Evolutionary conservation across 1,140 invertebrate genomes (phyloP).

Genomic region (Drosophila ogumai): DNA sequence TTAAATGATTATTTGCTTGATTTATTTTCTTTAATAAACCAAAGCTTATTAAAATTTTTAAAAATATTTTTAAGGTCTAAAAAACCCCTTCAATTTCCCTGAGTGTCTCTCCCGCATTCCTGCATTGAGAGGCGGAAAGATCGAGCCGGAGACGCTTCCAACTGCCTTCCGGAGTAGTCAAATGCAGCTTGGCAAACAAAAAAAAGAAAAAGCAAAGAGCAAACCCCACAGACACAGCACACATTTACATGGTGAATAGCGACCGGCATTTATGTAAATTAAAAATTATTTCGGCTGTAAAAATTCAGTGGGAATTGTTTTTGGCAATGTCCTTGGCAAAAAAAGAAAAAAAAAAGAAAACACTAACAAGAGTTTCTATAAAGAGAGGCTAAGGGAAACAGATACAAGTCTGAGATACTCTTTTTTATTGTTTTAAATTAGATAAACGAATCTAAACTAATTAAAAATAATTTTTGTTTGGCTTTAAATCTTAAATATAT

Average conservation of each 20-base stretch:
- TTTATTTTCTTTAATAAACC: neutral
- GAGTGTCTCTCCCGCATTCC: conserved; percentile 26
- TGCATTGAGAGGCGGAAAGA: neutral
- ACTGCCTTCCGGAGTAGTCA: conserved; percentile 41
- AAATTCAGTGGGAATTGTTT: conserved; percentile 80
- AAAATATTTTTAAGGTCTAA: neutral
- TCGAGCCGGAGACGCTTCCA: conserved; percentile 34
- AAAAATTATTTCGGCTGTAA: conserved; percentile 79
- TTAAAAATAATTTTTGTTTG: too few relatives aligned
- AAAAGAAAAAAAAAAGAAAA: conserved; percentile 21
- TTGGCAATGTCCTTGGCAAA: conserved; percentile 53
- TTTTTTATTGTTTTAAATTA: too few relatives aligned
- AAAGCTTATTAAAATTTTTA: neutral
- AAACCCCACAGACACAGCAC: conserved; percentile 26
- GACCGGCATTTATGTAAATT: conserved; percentile 80
- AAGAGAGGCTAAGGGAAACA: conserved; percentile 9
- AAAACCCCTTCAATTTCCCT: neutral
- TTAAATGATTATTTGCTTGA: too few relatives aligned
- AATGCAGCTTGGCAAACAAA: conserved; percentile 25
- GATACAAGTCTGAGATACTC: neutral
- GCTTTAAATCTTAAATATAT: too few relatives aligned
- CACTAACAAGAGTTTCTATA: conserved; percentile 6
- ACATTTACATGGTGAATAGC: conserved; percentile 36
- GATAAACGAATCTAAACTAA: too few relatives aligned
- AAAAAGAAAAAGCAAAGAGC: conserved; percentile 15